phyloP scores from a whole-genome alignment of 2,797 vertebrate genomes.

The Eulemur mongoz region DNA sequence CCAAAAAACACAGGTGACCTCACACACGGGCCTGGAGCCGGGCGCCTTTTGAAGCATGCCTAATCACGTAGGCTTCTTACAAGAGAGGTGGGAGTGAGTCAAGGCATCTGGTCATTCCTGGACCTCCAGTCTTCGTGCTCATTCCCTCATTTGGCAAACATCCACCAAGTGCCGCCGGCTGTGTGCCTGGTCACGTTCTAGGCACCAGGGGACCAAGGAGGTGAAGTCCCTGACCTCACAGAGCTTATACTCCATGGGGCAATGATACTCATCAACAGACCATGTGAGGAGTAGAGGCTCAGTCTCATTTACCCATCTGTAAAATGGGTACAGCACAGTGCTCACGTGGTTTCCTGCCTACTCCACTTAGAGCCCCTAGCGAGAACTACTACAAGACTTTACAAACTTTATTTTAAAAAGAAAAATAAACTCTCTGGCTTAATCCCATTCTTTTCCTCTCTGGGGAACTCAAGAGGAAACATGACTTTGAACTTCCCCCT shows the following conservation, averaged over 20 bases:
- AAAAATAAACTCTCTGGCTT: conserved; percentile 12
- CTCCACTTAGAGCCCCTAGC: background rate
- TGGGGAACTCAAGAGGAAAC: background rate
- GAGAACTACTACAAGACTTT: background rate
- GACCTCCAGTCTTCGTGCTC: rapidly evolving
- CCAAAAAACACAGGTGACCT: background rate
- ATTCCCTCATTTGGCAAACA: background rate
- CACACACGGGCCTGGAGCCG: background rate
- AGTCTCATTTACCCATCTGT: background rate
- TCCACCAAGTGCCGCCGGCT: background rate
- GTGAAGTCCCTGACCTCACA: background rate
- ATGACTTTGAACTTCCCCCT: conserved; percentile 12
- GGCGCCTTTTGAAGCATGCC: background rate
- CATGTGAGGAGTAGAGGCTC: rapidly evolving
- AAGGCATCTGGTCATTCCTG: background rate
- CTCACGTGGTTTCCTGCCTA: background rate
- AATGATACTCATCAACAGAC: background rate
- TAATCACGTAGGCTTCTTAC: background rate
- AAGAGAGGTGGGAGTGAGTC: rapidly evolving
- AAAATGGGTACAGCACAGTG: background rate
- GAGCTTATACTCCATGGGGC: background rate
- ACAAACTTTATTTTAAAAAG: conserved; percentile 25
- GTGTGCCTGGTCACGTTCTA: background rate
- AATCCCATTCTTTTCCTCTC: conserved; percentile 17
- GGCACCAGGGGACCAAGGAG: background rate